Conservation (phyloP, 2,797 vertebrate species). For the Jordanella pulchra region DNA sequence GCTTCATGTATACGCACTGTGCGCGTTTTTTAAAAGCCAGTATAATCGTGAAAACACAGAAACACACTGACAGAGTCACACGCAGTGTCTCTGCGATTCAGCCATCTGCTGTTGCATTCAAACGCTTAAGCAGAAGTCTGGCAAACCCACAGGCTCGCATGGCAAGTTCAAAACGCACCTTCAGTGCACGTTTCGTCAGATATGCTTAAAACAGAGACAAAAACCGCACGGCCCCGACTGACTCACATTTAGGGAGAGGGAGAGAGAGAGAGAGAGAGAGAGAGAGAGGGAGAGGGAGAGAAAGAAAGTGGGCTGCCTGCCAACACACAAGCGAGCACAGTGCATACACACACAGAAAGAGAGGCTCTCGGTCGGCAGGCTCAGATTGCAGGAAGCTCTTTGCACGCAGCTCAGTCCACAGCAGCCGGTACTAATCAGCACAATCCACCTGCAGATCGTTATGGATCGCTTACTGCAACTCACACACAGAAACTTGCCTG, state of each 20-base stretch:
- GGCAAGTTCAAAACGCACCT: conserved; percentile 31
- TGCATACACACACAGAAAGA: conserved; percentile 5
- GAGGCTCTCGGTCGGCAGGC: conserved; percentile 49
- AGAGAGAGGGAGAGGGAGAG: too few species aligned
- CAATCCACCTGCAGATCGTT: conserved; percentile 84
- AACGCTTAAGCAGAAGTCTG: conserved; percentile 61
- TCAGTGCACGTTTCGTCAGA: conserved; percentile 24
- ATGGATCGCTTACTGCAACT: conserved; percentile 80
- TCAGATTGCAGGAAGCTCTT: conserved; percentile 85
- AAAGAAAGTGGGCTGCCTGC: conserved; percentile 37
- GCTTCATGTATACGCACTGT: too few species aligned
- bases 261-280: too few species aligned
- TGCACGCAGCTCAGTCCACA: conserved; percentile 81
- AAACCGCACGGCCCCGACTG: conserved; percentile 34
- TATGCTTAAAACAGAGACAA: conserved; percentile 46
- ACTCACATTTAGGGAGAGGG: conserved; percentile 49
- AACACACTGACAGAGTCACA: conserved; percentile 39
- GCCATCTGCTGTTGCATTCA: conserved; percentile 83
- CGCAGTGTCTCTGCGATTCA: conserved; percentile 76
- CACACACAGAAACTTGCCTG: conserved; percentile 41
- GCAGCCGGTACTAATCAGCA: conserved; percentile 85
- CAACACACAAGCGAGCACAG: conserved; percentile 27
- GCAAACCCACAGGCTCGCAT: conserved; percentile 32
- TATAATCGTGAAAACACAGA: conserved; percentile 27
- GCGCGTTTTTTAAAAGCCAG: too few species aligned